Evolutionary conservation across 2,797 vertebrate genomes (phyloP).

Genomic region (Neosilurus hyrtlii): DNA sequence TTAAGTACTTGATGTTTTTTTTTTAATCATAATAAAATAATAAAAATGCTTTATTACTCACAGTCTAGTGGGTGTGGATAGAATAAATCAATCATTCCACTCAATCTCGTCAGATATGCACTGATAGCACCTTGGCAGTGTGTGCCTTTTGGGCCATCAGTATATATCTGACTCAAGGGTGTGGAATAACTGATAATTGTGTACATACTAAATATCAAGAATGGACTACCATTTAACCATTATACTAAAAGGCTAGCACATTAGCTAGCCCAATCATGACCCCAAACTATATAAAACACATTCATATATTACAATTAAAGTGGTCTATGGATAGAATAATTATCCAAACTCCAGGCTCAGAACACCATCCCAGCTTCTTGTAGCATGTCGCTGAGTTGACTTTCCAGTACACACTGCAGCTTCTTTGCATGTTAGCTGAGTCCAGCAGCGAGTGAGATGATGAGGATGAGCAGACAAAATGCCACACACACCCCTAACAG

Average conservation of each 20-base stretch:
- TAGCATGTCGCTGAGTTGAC: neutral
- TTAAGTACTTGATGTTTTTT: too few relatives aligned
- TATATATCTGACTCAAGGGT: too few relatives aligned
- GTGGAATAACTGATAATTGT: too few relatives aligned
- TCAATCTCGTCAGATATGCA: too few relatives aligned
- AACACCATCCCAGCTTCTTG: neutral
- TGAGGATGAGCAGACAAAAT: constrained; percentile 66
- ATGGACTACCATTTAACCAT: neutral
- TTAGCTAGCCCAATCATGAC: neutral
- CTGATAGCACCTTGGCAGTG: too few relatives aligned
- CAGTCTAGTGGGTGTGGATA: too few relatives aligned
- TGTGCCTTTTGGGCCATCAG: too few relatives aligned
- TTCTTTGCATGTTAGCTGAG: constrained; percentile 63
- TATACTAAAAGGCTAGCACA: neutral
- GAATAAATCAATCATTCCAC: too few relatives aligned
- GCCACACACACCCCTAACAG: constrained; percentile 72
- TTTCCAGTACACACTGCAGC: constrained; percentile 18
- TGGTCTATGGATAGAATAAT: neutral
- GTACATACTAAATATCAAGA: too few relatives aligned
- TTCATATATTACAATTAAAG: neutral
- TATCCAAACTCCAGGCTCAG: neutral
- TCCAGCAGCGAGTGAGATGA: constrained; percentile 68
- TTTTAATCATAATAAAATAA: too few relatives aligned
- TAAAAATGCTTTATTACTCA: too few relatives aligned
- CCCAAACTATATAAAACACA: neutral